Evolutionary conservation across 2,113 vertebrate genomes (phyloP), one percentile per base, ranked within the genome.

Genomic region (Oplegnathus fasciatus): DNA sequence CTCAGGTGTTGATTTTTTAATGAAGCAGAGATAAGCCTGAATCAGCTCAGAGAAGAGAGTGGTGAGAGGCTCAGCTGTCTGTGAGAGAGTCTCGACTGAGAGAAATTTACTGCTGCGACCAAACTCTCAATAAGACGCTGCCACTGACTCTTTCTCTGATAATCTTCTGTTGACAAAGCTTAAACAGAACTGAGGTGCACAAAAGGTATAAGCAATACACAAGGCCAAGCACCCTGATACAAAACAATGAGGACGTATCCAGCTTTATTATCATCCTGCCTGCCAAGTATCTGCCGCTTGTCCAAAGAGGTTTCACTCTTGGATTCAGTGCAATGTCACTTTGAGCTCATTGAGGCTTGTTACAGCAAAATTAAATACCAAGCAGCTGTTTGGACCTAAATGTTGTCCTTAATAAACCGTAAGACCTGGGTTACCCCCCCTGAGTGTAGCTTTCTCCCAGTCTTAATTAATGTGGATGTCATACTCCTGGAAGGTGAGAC

Each of bases 311-410:
- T 48, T 32, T 42, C 55, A 15, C 46, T 80, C 58, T 71, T 58
- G 70, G 60, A 67, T 77, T 55, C n/a, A 71, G 57, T 44, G 73
- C 81, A 86, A 90, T 82, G 84, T 87, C 81, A 90, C 78, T 78
- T 78, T 86, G 76, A 85, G 17, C 26, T 83, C 66, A 86, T 18
- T 40, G 72, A 88, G 32, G 69, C 86, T 77, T 67, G 57, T 89
- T 83, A 80, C 50, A 88, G 40, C 37, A 74, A 54, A 82, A 88
- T 89, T 34, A 78, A 92, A 75, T 40, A 74, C 22, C 26, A 66
- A 93, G 82, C 89, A 91, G 82, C 85, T 89, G 88, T 80, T 88
- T 71, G 75, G 42, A 73, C 55, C 71, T 88, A 86, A 92, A 91
- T 79, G 70, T 80, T 89, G 82, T 76, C 75, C 42, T 74, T 87